These are phyloP conservation scores for Phyllostomus discolor DNA, from an alignment of 2,113 vertebrate genomes.

Conservation along the genomic window DNA sequence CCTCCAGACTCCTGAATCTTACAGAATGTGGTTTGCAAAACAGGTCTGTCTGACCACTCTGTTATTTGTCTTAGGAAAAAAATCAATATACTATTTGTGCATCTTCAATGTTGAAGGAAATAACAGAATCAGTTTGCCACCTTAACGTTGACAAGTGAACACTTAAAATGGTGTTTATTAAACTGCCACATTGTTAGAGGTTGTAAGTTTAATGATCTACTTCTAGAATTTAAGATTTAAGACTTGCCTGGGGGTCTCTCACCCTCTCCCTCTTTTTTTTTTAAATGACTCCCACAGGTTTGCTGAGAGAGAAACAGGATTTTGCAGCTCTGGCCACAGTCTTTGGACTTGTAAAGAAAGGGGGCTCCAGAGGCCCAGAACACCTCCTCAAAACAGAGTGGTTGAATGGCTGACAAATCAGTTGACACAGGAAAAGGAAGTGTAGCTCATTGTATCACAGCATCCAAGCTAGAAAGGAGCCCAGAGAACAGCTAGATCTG, in stretches of 20 bases:
- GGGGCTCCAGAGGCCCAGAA: too few species aligned
- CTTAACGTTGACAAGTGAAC: conserved; percentile 31
- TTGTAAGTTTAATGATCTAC: conserved; percentile 29
- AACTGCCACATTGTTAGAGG: background rate
- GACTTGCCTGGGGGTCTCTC: background rate
- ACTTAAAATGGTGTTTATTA: conserved; percentile 13
- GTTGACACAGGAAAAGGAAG: background rate
- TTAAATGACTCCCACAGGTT: background rate
- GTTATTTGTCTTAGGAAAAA: conserved; percentile 7
- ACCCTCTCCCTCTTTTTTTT: background rate
- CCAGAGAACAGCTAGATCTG: background rate
- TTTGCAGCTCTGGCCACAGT: background rate
- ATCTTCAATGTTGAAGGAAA: conserved; percentile 26
- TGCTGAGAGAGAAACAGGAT: background rate
- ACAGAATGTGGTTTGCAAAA: background rate
- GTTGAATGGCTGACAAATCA: background rate
- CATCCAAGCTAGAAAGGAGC: background rate
- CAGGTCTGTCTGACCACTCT: background rate
- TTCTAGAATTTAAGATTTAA: conserved; percentile 28
- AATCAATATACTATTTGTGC: conserved; percentile 19
- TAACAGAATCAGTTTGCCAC: conserved; percentile 5
- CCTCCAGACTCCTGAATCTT: background rate
- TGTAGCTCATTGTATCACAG: background rate
- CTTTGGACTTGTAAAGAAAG: background rate
- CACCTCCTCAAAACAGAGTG: background rate